Conservation (phyloP, 1,140 invertebrate species). For the Pristionchus pacificus region DNA sequence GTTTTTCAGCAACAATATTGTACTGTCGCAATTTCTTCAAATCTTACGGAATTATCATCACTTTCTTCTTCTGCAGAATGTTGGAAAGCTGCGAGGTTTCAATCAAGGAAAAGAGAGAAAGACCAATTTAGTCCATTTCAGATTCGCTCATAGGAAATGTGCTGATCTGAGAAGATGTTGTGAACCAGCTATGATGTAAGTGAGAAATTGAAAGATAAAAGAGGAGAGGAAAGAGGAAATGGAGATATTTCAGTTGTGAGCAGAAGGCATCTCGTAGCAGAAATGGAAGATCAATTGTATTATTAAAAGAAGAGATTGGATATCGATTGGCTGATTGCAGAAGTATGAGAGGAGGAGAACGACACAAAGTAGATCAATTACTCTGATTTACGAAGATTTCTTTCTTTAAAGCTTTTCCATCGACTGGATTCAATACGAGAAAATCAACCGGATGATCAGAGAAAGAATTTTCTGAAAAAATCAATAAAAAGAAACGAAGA, state of each 20-base stretch:
- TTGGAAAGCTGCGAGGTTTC: too few relatives aligned
- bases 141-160: background rate
- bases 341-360: background rate
- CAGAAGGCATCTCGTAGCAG: background rate
- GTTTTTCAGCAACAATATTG: background rate
- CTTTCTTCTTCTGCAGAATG: too few relatives aligned
- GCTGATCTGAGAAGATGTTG: background rate
- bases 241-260: background rate
- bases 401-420: too few relatives aligned
- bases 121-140: too few relatives aligned
- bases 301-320: background rate
- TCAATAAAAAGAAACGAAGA: too few relatives aligned
- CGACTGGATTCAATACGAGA: too few relatives aligned
- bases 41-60: too few relatives aligned
- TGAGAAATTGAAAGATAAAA: background rate
- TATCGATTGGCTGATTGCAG: background rate
- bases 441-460: too few relatives aligned
- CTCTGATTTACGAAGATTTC: too few relatives aligned
- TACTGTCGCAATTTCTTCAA: too few relatives aligned
- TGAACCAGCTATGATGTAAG: background rate
- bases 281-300: background rate
- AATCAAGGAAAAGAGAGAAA: too few relatives aligned
- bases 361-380: background rate
- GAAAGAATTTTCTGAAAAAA: too few relatives aligned
- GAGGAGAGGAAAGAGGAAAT: background rate